A percentile compares a stretch with the other conserved stretches of the same genome.
Evolutionary conservation across 1,140 invertebrate genomes (phyloP).

Genomic region (Bombus soroeensis): DNA sequence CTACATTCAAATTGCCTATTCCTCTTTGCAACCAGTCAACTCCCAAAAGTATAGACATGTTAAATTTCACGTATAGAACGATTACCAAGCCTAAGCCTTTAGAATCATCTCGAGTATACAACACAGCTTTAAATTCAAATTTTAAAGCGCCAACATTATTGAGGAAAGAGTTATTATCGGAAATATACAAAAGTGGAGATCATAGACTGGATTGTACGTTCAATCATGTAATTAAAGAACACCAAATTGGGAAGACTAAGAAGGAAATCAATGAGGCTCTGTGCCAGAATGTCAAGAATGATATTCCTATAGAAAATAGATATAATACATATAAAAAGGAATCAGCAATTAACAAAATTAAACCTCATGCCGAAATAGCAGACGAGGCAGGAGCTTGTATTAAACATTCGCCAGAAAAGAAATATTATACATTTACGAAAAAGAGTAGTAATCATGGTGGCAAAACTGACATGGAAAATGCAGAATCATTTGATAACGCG

Average conservation of each 20-base stretch:
- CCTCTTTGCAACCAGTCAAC: slow-evolving; percentile 43
- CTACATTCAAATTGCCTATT: slow-evolving; percentile 48
- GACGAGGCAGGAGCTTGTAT: background rate
- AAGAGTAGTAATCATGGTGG: slow-evolving; percentile 41
- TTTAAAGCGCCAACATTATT: slow-evolving; percentile 56
- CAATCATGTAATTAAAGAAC: slow-evolving; percentile 56
- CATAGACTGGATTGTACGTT: slow-evolving; percentile 68
- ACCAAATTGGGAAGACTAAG: slow-evolving; percentile 35
- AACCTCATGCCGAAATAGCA: background rate
- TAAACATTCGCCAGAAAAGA: slow-evolving; percentile 41
- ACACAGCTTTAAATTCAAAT: slow-evolving; percentile 5
- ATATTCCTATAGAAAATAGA: slow-evolving; percentile 51
- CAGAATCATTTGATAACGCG: slow-evolving; percentile 18
- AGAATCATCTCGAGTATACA: slow-evolving; percentile 13
- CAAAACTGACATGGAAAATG: slow-evolving; percentile 53
- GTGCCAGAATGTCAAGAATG: slow-evolving; percentile 25
- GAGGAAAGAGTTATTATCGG: slow-evolving; percentile 71
- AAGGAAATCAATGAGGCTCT: slow-evolving; percentile 31
- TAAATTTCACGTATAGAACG: slow-evolving; percentile 15
- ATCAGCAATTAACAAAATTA: slow-evolving; percentile 14
- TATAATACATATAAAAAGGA: slow-evolving; percentile 72
- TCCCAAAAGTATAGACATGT: slow-evolving; percentile 17
- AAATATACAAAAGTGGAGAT: slow-evolving; percentile 62
- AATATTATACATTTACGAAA: slow-evolving; percentile 71
- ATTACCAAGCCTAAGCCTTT: slow-evolving; percentile 24